Percentiles rank a stretch among this genome's conserved stretches.
These are phyloP conservation scores for Alloplasta piceator DNA, from an alignment of 2,888 invertebrate genomes.

Conservation along the genomic window DNA sequence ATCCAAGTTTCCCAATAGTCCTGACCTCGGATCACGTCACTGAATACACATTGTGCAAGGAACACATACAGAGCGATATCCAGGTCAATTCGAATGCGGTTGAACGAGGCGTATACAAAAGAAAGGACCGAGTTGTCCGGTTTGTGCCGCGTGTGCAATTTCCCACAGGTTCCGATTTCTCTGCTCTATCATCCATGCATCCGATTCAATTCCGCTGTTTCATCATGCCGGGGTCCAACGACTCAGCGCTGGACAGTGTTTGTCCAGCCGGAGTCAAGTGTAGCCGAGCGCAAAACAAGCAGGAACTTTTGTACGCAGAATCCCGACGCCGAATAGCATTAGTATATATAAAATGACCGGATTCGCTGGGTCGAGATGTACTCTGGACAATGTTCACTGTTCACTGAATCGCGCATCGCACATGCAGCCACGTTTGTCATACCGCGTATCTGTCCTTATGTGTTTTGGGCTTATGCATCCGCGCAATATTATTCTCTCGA, in stretches of 20 bases:
- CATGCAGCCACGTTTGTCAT: conserved; percentile 30
- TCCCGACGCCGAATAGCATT: conserved; percentile 49
- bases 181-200: conserved; percentile 42
- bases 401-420: conserved; percentile 36
- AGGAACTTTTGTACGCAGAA: conserved; percentile 37
- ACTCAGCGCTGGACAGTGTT: conserved; percentile 56
- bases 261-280: conserved; percentile 50
- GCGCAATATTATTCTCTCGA: conserved; percentile 19
- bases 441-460: not conserved
- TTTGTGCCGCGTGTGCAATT: conserved; percentile 56
- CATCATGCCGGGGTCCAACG: conserved; percentile 60
- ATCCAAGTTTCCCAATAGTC: conserved; percentile 50
- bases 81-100: conserved; percentile 24
- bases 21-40: conserved; percentile 45
- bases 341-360: conserved; percentile 18
- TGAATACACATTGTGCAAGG: conserved; percentile 65
- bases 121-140: conserved; percentile 50
- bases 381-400: conserved; percentile 35
- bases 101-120: conserved; percentile 55
- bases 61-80: conserved; percentile 64
- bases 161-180: conserved; percentile 62
- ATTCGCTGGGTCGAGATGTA: conserved; percentile 13
- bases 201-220: conserved; percentile 57
- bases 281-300: conserved; percentile 47
- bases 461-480: conserved; percentile 7